Evolutionary conservation across 2,113 vertebrate genomes (phyloP).

Genomic region (Orthonyx spaldingii): DNA sequence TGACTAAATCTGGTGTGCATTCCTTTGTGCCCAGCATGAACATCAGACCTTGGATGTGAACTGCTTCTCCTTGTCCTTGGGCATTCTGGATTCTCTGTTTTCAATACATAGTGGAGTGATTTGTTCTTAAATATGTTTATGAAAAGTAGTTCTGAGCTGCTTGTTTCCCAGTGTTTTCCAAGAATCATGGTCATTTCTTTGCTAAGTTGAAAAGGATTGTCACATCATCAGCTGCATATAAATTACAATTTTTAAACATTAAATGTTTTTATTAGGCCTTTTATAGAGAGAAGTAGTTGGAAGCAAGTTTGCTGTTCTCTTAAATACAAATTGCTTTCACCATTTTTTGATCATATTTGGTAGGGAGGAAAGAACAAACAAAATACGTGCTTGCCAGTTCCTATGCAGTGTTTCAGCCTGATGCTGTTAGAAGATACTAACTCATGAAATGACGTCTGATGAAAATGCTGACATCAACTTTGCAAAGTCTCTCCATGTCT

Average conservation of each 20-base stretch:
- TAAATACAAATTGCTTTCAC: not conserved
- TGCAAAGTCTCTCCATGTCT: not conserved
- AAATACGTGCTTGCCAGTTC: not conserved
- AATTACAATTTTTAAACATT: slow-evolving; percentile 1
- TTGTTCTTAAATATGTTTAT: slow-evolving; percentile 10
- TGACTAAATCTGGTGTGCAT: slow-evolving; percentile 24
- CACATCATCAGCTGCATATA: not conserved
- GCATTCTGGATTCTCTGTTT: not conserved
- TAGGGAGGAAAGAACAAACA: slow-evolving; percentile 14
- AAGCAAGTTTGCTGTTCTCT: not conserved
- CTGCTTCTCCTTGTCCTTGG: not conserved
- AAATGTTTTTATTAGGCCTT: slow-evolving; percentile 5
- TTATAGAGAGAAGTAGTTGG: not conserved
- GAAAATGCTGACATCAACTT: not conserved
- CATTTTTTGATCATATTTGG: slow-evolving; percentile 47
- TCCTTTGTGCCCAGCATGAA: slow-evolving; percentile 1
- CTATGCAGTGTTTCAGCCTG: not conserved
- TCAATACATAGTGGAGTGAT: not conserved
- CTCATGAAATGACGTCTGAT: not conserved
- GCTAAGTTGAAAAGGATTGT: not conserved
- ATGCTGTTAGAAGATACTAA: slow-evolving; percentile 2
- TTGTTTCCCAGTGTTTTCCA: not conserved
- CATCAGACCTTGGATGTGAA: slow-evolving; percentile 2
- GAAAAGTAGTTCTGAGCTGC: not conserved
- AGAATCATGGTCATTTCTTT: not conserved